These are phyloP conservation scores for Chloroceryle aenea DNA, from an alignment of 2,113 vertebrate species.

Conservation along the genomic window DNA sequence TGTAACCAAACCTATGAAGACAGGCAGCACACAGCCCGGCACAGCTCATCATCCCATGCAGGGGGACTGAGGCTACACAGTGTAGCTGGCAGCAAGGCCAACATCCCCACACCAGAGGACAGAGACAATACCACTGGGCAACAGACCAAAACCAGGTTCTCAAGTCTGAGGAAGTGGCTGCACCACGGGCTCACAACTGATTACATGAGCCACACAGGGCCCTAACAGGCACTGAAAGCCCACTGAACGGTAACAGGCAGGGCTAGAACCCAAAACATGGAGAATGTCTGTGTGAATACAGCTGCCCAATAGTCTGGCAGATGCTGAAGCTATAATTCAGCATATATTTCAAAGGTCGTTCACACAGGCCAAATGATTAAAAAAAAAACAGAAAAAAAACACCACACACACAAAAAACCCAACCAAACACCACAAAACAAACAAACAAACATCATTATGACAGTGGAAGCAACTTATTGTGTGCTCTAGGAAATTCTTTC, in stretches of 20 bases:
- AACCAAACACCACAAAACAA: too few species aligned
- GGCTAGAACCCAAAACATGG: not conserved
- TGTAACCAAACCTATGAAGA: not conserved
- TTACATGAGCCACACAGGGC: not conserved
- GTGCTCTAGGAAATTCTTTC: not conserved
- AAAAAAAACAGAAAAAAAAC: not conserved
- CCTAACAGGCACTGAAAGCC: not conserved
- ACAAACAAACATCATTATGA: not conserved
- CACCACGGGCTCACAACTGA: not conserved
- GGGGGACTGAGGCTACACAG: not conserved
- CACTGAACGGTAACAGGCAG: rapidly evolving
- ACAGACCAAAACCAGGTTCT: not conserved
- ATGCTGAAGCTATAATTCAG: not conserved
- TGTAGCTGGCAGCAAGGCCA: not conserved
- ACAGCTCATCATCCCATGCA: not conserved
- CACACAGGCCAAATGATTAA: not conserved
- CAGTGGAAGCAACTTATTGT: not conserved
- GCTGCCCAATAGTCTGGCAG: not conserved
- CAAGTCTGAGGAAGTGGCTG: not conserved
- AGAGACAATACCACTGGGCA: not conserved
- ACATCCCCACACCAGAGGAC: not conserved
- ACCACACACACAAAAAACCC: not conserved
- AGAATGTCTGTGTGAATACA: not conserved
- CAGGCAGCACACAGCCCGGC: not conserved
- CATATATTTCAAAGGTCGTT: not conserved